Conservation (phyloP, 1,140 invertebrate species). For the Saccostrea echinata region DNA sequence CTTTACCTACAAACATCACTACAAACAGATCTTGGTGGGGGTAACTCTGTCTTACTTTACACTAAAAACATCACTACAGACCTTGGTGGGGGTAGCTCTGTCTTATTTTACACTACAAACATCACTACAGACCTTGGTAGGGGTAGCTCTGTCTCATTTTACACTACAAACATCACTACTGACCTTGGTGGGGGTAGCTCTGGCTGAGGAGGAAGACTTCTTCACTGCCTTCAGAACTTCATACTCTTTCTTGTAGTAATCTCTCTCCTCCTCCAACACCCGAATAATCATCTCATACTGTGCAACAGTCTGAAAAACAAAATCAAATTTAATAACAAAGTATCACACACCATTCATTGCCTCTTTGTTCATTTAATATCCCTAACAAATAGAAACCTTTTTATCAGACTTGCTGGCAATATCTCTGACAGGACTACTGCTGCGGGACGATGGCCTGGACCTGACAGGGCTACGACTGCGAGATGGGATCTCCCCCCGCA, state of each 20-base stretch:
- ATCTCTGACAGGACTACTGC: constrained; percentile 69
- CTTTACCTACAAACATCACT: too few relatives aligned
- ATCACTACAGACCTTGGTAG: background rate
- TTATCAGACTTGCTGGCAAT: constrained; percentile 63
- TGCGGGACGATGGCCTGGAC: constrained; percentile 62
- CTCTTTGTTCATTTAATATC: background rate
- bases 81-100: too few relatives aligned
- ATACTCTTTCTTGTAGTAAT: constrained; percentile 78
- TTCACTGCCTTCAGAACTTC: constrained; percentile 71
- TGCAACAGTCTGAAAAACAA: constrained; percentile 64
- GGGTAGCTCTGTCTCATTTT: background rate
- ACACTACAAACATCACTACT: background rate
- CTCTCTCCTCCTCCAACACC: constrained; percentile 77
- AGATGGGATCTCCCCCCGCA: constrained; percentile 67
- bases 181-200: constrained; percentile 72
- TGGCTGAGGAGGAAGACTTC: constrained; percentile 67
- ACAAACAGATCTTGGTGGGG: too few relatives aligned
- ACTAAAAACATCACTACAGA: too few relatives aligned
- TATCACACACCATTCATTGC: background rate
- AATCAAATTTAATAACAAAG: background rate
- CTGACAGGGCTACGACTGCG: constrained; percentile 60
- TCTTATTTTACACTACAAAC: too few relatives aligned
- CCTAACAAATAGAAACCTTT: constrained; percentile 49
- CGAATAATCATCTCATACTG: constrained; percentile 76
- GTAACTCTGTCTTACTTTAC: too few relatives aligned